A percentile compares a stretch with the other conserved stretches of the same genome.
These are phyloP conservation scores for Danionella dracula DNA, from an alignment of 2,797 vertebrate genomes.

Conservation along the genomic window DNA sequence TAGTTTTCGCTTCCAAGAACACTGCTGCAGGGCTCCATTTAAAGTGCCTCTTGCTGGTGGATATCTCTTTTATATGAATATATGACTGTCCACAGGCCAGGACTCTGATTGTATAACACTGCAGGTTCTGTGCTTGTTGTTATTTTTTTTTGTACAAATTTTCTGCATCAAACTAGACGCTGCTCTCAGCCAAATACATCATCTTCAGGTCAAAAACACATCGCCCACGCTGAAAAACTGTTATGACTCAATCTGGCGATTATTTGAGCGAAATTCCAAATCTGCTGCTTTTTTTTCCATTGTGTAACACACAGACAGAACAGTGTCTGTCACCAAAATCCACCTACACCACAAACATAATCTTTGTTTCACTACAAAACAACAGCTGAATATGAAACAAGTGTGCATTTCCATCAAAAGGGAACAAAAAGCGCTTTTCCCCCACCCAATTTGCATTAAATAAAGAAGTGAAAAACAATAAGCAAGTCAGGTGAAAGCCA, in stretches of 20 bases:
- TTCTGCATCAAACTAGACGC: neutral
- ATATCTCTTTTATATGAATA: constrained; percentile 14
- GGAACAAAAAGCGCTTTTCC: neutral
- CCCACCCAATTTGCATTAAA: too few species aligned
- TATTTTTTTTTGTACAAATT: neutral
- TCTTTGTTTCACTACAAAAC: neutral
- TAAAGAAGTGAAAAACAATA: neutral
- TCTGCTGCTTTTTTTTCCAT: neutral
- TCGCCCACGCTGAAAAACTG: constrained; percentile 15
- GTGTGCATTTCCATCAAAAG: neutral
- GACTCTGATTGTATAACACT: constrained; percentile 38
- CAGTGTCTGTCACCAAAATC: neutral
- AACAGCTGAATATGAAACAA: neutral
- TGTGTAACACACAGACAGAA: constrained; percentile 13
- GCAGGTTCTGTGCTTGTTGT: neutral
- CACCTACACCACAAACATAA: constrained; percentile 3
- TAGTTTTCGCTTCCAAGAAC: neutral
- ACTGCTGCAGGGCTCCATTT: neutral
- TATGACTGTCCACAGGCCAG: constrained; percentile 24
- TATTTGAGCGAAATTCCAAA: neutral
- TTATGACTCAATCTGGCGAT: neutral
- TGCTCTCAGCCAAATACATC: neutral
- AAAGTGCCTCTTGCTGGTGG: neutral
- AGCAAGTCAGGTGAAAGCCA: too few species aligned
- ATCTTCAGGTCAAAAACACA: constrained; percentile 25